phyloP scores from a whole-genome alignment of 2,888 invertebrate genomes.

The Himalopsyche kuldschensis region DNA sequence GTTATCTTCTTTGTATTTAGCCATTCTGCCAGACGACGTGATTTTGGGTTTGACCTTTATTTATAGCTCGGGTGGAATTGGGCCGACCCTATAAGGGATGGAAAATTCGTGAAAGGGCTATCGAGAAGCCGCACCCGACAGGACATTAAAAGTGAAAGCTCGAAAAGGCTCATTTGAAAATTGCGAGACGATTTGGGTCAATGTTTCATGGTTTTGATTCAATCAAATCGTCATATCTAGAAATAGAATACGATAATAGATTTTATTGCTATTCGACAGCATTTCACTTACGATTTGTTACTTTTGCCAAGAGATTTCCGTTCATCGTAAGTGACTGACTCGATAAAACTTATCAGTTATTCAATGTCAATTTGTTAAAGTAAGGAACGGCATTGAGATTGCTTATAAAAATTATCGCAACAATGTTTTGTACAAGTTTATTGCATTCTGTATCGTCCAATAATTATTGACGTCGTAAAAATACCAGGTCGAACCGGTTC shows the following conservation, averaged over 20 bases:
- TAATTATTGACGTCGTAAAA: too few species aligned
- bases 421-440: too few species aligned
- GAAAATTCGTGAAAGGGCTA: not conserved
- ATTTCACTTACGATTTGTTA: not conserved
- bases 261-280: not conserved
- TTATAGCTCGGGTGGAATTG: conserved; percentile 20
- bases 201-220: not conserved
- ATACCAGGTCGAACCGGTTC: too few species aligned
- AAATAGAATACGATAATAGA: not conserved
- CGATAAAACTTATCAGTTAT: too few species aligned
- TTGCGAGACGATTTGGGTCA: not conserved
- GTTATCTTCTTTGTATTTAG: conserved; percentile 18
- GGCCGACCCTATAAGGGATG: conserved; percentile 16
- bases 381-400: too few species aligned
- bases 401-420: too few species aligned
- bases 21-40: not conserved
- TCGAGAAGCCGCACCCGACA: not conserved
- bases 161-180: not conserved
- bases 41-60: conserved; percentile 33
- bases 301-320: too few species aligned
- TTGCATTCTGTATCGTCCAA: too few species aligned
- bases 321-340: too few species aligned
- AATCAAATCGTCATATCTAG: not conserved
- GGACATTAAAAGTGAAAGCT: not conserved
- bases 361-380: too few species aligned